Evolutionary conservation across 2,888 invertebrate genomes (phyloP).

Genomic region (Phania funesta): DNA sequence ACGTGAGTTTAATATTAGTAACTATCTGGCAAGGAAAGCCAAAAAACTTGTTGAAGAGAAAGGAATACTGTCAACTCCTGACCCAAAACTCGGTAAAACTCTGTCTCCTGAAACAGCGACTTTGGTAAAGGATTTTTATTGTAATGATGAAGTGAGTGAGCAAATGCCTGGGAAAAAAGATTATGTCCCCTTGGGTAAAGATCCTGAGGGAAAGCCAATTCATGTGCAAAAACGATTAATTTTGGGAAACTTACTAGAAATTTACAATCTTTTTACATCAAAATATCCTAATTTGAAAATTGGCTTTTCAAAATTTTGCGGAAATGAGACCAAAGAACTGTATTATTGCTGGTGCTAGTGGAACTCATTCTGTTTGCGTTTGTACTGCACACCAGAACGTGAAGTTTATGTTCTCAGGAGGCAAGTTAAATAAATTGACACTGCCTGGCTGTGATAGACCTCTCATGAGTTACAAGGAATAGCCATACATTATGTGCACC

Average conservation of each 20-base stretch:
- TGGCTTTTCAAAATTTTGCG: neutral
- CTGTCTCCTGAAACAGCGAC: no score
- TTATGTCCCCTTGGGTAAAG: neutral
- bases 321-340: neutral
- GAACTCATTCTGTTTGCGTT: neutral
- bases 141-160: no score
- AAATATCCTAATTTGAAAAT: neutral
- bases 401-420: neutral
- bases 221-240: neutral
- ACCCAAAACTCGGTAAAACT: no score
- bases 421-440: neutral
- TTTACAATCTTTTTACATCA: neutral
- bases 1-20: no score
- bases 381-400: neutral
- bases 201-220: neutral
- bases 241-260: neutral
- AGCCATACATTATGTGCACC: neutral
- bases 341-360: neutral
- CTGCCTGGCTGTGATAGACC: neutral
- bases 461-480: neutral
- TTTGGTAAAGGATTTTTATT: no score
- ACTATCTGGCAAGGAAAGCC: no score
- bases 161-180: neutral
- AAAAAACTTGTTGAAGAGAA: no score
- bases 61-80: no score